phyloP scores from a whole-genome alignment of 1,140 invertebrate genomes.

The Druon quercuslanigerum region DNA sequence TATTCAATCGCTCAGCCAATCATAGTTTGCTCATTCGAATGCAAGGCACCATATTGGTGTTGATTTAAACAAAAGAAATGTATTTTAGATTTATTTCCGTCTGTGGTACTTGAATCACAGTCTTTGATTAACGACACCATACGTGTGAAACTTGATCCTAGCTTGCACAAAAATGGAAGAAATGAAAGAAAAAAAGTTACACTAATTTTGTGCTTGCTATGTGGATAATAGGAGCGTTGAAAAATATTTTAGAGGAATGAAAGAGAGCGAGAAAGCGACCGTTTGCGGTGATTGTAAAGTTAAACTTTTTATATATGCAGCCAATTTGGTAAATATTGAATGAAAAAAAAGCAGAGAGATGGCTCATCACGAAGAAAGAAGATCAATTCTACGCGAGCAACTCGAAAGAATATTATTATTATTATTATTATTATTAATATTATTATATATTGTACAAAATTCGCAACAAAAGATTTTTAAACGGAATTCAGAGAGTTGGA shows the following conservation, averaged over 20 bases:
- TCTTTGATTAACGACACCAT: not conserved
- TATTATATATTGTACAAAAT: conserved; percentile 57
- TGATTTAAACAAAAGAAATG: not conserved
- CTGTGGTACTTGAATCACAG: conserved; percentile 1
- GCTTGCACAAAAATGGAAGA: conserved; percentile 9
- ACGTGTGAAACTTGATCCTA: conserved; percentile 12
- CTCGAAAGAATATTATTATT: conserved; percentile 27
- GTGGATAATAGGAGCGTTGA: conserved; percentile 32
- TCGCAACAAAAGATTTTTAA: conserved; percentile 52
- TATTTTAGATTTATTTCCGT: conserved; percentile 2
- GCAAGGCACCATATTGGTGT: not conserved
- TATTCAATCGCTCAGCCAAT: conserved; percentile 12
- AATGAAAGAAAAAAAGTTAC: not conserved
- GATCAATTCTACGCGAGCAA: conserved; percentile 33
- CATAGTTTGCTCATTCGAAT: conserved; percentile 9
- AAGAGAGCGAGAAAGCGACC: conserved; percentile 44
- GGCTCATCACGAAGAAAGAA: conserved; percentile 24
- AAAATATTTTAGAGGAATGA: conserved; percentile 37
- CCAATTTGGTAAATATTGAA: conserved; percentile 39
- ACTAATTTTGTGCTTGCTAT: not conserved
- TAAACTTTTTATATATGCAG: conserved; percentile 57
- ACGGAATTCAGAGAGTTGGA: conserved; percentile 61
- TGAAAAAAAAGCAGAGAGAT: conserved; percentile 33
- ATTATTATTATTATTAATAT: conserved; percentile 38
- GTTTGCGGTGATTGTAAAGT: conserved; percentile 54